Evolutionary conservation across 2,888 invertebrate genomes (phyloP).

Genomic region (Adineta ricciae): DNA sequence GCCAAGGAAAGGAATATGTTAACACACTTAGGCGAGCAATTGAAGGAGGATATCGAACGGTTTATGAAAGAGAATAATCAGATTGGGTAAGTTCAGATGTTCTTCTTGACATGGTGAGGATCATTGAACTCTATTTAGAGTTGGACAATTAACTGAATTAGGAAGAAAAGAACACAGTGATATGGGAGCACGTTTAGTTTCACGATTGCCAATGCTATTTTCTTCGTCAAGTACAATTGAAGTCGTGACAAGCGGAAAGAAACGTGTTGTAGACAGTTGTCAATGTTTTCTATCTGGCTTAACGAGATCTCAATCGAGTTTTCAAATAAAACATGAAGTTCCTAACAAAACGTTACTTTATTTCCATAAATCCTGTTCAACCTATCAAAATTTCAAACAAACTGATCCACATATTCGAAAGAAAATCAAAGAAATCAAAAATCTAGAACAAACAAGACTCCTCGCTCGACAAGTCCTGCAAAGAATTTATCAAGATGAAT

Average conservation of each 20-base stretch:
- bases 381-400: neutral
- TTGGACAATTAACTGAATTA: neutral
- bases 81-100: neutral
- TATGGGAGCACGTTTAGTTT: neutral
- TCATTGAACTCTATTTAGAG: neutral
- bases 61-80: neutral
- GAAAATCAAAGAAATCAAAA: neutral
- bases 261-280: neutral
- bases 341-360: neutral
- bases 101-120: neutral
- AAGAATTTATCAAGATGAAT: neutral
- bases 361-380: neutral
- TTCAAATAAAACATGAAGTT: neutral
- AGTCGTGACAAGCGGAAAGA: neutral
- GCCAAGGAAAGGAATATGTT: neutral
- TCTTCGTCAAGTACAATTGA: neutral
- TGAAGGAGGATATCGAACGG: neutral
- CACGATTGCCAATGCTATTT: neutral
- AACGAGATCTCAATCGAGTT: neutral
- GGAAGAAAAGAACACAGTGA: neutral
- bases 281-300: neutral
- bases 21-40: neutral
- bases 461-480: neutral
- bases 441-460: neutral
- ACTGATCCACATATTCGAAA: neutral